A percentile compares a stretch with the other conserved stretches of the same genome.
Evolutionary conservation across 2,113 vertebrate species (phyloP).

Genomic region (Saguinus midas): DNA sequence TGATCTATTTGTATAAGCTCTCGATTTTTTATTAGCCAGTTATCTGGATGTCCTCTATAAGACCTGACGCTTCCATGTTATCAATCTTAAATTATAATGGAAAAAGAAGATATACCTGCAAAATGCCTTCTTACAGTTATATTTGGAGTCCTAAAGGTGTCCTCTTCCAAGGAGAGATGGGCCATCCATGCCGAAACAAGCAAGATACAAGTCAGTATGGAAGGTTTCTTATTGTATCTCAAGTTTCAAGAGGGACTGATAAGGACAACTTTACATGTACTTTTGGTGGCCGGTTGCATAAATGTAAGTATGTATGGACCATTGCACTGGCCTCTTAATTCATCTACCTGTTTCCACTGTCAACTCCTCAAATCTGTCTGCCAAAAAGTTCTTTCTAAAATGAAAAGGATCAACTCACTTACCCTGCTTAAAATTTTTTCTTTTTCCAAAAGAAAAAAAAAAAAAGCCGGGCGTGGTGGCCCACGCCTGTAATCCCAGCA

Average conservation of each 20-base stretch:
- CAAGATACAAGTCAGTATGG: neutral
- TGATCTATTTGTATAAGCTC: constrained; percentile 68
- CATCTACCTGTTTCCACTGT: neutral
- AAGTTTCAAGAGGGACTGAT: neutral
- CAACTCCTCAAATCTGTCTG: neutral
- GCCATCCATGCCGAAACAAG: neutral
- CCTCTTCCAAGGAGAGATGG: constrained; percentile 6
- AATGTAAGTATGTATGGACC: neutral
- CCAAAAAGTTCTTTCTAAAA: constrained; percentile 4
- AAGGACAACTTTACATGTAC: neutral
- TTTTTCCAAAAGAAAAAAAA: no score
- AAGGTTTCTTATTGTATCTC: neutral
- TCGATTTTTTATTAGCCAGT: constrained; percentile 71
- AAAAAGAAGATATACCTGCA: neutral
- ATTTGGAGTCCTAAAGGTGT: constrained; percentile 45
- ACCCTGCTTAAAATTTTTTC: neutral
- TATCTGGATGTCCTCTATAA: constrained; percentile 63
- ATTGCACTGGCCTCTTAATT: neutral
- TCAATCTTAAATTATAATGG: constrained; percentile 65
- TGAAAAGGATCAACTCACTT: neutral
- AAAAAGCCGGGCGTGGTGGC: no score
- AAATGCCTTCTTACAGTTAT: constrained; percentile 11
- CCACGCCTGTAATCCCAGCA: no score
- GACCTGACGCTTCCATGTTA: constrained; percentile 25
- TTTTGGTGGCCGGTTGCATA: neutral